These are phyloP conservation scores for Etheostoma nigrum DNA, from an alignment of 2,797 vertebrate genomes.

Conservation along the genomic window DNA sequence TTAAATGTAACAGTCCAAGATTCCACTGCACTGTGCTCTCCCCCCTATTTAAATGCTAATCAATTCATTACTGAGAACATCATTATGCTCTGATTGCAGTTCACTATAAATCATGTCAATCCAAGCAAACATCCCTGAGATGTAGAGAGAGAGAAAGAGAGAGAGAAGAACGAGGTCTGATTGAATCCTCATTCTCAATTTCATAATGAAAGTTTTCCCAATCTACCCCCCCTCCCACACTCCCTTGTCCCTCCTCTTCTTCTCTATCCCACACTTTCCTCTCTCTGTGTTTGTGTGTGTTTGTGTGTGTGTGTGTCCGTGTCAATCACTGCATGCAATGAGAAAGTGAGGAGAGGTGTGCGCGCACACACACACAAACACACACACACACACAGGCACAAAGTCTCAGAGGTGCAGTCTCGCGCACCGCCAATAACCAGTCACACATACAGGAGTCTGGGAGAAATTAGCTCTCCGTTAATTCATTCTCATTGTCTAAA, in stretches of 20 bases:
- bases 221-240: background rate
- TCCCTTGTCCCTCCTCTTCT: background rate
- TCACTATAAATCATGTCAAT: conserved; percentile 61
- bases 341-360: conserved; percentile 31
- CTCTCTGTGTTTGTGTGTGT: background rate
- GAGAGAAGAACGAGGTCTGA: conserved; percentile 62
- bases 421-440: conserved; percentile 48
- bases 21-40: background rate
- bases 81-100: conserved; percentile 56
- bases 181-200: conserved; percentile 71
- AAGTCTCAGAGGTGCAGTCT: conserved; percentile 38
- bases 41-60: conserved; percentile 76
- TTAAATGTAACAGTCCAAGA: conserved; percentile 17
- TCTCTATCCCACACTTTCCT: background rate
- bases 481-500: conserved; percentile 70
- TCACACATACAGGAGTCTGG: conserved; percentile 35
- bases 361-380: background rate
- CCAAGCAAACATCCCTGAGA: conserved; percentile 48
- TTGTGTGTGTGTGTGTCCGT: conserved; percentile 6
- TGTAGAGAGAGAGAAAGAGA: conserved; percentile 4
- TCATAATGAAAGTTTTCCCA: conserved; percentile 65
- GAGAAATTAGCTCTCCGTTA: conserved; percentile 66
- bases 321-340: conserved; percentile 63
- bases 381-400: conserved; percentile 8
- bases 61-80: conserved; percentile 70